Conservation (phyloP, 2,797 vertebrate species). For the Parauchenoglanis ngamensis region DNA sequence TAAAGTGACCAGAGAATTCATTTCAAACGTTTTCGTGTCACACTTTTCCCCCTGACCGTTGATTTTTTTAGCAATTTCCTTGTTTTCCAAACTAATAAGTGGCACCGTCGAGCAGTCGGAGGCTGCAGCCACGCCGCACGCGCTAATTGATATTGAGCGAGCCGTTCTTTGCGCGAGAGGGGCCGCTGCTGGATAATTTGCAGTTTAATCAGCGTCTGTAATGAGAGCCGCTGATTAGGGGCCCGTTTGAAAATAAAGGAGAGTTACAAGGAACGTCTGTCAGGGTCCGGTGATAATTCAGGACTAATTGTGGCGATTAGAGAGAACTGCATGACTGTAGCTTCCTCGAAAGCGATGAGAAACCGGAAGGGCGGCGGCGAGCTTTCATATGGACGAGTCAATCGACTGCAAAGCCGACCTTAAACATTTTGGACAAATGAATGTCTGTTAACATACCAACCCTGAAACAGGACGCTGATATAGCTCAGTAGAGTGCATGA, state of each 20-base stretch:
- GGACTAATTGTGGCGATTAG: constrained; percentile 96
- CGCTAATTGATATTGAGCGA: constrained; percentile 99
- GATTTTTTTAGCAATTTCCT: constrained; percentile 97
- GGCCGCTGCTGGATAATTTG: constrained; percentile 99
- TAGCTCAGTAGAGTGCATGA: not conserved
- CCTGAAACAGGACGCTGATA: constrained; percentile 5
- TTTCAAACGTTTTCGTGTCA: constrained; percentile 57
- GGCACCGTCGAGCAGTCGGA: constrained; percentile 85
- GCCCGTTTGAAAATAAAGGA: constrained; percentile 91
- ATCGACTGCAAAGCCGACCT: constrained; percentile 65
- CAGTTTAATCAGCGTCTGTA: constrained; percentile 99
- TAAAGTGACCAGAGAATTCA: constrained; percentile 23
- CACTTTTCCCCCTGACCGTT: constrained; percentile 72
- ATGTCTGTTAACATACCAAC: constrained; percentile 6
- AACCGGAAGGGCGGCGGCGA: constrained; percentile 71
- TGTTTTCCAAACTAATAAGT: constrained; percentile 99
- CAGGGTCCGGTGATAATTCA: constrained; percentile 96
- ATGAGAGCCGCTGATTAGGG: constrained; percentile 99
- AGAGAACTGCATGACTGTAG: constrained; percentile 98
- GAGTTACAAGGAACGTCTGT: constrained; percentile 99
- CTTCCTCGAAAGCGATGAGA: constrained; percentile 90
- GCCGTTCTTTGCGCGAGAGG: constrained; percentile 94
- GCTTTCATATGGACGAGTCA: constrained; percentile 48
- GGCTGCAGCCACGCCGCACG: constrained; percentile 92
- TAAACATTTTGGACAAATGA: constrained; percentile 38